Conservation (phyloP, 2,113 vertebrate genomes). For the Nesoenas mayeri region DNA sequence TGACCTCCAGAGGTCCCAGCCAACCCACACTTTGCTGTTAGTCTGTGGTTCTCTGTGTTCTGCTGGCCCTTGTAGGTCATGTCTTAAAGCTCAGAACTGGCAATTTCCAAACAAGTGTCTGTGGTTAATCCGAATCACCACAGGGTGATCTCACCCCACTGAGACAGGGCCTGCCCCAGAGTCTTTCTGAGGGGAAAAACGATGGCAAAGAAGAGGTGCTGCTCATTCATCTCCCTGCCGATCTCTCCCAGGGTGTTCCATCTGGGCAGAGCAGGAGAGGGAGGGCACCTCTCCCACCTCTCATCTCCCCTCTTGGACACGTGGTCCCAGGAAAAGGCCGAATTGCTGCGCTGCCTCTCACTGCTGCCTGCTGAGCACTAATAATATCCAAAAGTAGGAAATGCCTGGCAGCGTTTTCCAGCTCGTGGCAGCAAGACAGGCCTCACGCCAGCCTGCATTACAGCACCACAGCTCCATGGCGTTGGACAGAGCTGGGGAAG, state of each 20-base stretch:
- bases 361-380: neutral
- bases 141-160: neutral
- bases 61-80: neutral
- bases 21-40: neutral
- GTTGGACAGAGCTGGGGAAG: neutral
- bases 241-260: neutral
- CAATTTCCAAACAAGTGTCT: neutral
- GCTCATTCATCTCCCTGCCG: neutral
- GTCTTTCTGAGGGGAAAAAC: neutral
- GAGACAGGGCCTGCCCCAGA: neutral
- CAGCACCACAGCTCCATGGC: rapidly evolving
- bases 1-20: neutral
- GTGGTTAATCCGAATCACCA: neutral
- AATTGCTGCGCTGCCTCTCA: neutral
- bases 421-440: neutral
- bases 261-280: neutral
- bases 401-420: neutral
- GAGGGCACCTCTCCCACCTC: neutral
- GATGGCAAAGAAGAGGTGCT: neutral
- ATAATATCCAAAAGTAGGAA: neutral
- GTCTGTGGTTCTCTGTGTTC: neutral
- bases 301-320: neutral
- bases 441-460: neutral
- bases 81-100: neutral
- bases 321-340: neutral